Conservation (phyloP, 2,797 vertebrate genomes). For the Myioborus melanocephalus region DNA sequence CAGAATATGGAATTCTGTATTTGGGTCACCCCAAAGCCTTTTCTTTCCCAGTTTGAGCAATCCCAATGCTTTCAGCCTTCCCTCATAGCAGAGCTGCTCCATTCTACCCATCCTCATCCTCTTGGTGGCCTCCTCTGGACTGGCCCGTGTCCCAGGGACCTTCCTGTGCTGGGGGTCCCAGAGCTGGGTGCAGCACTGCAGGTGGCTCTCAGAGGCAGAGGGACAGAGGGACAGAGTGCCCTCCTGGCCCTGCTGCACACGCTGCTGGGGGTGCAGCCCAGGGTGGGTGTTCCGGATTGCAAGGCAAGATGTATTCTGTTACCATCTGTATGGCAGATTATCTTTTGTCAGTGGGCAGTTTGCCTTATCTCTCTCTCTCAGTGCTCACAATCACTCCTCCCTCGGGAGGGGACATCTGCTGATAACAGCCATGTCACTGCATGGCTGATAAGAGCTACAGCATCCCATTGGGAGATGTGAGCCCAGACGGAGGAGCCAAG, state of each 20-base stretch:
- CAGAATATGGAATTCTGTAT: not conserved
- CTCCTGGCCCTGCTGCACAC: not conserved
- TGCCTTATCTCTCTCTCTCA: too few relatives aligned
- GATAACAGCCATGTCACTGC: too few relatives aligned
- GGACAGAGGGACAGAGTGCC: not conserved
- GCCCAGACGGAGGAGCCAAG: too few relatives aligned
- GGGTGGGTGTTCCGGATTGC: too few relatives aligned
- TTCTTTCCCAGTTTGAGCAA: not conserved
- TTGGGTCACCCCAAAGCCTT: not conserved
- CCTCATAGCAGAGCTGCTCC: not conserved
- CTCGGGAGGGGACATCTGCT: too few relatives aligned
- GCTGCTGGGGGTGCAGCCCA: not conserved
- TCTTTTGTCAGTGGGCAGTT: too few relatives aligned
- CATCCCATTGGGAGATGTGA: too few relatives aligned
- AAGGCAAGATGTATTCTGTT: too few relatives aligned
- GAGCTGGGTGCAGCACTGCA: not conserved
- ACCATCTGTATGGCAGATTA: too few relatives aligned
- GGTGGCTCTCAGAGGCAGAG: not conserved
- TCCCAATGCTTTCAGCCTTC: not conserved
- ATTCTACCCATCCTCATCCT: too few relatives aligned
- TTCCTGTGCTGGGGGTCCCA: not conserved
- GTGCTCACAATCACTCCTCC: too few relatives aligned
- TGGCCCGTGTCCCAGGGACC: fast-evolving
- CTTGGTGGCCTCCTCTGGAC: not conserved
- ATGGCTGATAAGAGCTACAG: too few relatives aligned